phyloP scores from a whole-genome alignment of 1,140 invertebrate species.

The Caerostris darwini region DNA sequence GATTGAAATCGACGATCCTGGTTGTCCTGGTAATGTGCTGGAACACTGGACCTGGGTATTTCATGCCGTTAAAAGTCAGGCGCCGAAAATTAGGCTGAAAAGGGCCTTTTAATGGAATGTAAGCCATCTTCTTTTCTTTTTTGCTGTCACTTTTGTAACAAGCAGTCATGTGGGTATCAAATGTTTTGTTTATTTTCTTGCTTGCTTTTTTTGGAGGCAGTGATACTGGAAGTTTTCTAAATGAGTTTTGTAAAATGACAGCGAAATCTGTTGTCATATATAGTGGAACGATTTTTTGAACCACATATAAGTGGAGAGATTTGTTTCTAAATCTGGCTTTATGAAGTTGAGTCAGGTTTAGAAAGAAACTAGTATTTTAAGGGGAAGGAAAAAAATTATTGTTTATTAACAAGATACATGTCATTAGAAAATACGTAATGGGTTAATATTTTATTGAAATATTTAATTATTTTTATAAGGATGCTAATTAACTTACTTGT shows the following conservation, averaged over 20 bases:
- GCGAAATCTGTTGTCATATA: not conserved
- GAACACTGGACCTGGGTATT: not conserved
- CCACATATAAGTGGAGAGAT: too few species aligned
- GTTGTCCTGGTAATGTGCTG: not conserved
- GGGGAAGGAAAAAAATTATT: too few species aligned
- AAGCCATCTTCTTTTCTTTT: not conserved
- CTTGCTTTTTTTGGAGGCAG: not conserved
- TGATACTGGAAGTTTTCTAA: not conserved
- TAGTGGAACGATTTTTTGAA: too few species aligned
- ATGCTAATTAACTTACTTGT: too few species aligned
- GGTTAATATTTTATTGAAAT: too few species aligned
- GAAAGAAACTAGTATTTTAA: too few species aligned
- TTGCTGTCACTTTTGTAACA: not conserved
- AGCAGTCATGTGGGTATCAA: not conserved
- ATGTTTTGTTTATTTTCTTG: not conserved
- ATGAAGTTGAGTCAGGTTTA: too few species aligned
- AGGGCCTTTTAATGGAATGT: not conserved
- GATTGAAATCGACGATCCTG: slow-evolving; percentile 9
- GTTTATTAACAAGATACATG: too few species aligned
- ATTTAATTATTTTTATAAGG: too few species aligned
- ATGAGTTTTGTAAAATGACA: not conserved
- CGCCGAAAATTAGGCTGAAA: not conserved
- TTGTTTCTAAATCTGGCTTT: too few species aligned
- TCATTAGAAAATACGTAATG: too few species aligned
- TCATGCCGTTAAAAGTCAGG: not conserved